phyloP scores from a whole-genome alignment of 2,888 invertebrate genomes.

The Drosophila percnosoma region DNA sequence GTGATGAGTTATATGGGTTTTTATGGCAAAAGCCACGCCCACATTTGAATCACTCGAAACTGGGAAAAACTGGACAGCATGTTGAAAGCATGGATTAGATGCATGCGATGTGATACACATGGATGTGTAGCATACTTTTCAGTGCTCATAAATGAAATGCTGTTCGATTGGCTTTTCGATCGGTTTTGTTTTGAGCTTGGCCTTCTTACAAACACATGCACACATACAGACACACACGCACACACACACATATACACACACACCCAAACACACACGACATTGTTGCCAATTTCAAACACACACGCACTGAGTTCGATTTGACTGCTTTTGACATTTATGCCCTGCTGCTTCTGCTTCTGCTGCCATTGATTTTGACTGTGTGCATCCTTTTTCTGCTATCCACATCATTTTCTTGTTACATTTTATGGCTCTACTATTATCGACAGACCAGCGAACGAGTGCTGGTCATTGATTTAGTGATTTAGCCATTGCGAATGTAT shows the following conservation, averaged over 20 bases:
- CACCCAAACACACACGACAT: conserved; percentile 4
- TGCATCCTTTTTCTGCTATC: conserved; percentile 39
- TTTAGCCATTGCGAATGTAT: conserved; percentile 51
- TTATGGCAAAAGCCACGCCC: conserved; percentile 17
- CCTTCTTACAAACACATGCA: conserved; percentile 16
- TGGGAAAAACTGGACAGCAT: conserved; percentile 17
- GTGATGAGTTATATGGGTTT: conserved; percentile 36
- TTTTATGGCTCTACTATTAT: conserved; percentile 73
- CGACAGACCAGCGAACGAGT: conserved; percentile 33
- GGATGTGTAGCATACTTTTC: conserved; percentile 54
- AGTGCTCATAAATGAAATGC: conserved; percentile 30
- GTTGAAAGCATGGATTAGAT: conserved; percentile 18
- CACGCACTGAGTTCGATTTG: conserved; percentile 59
- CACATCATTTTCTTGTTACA: conserved; percentile 68
- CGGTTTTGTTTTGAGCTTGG: conserved; percentile 40
- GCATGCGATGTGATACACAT: neutral
- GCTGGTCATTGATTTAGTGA: conserved; percentile 61
- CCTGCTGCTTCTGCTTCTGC: conserved; percentile 15
- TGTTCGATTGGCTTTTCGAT: conserved; percentile 36
- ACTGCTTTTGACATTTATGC: conserved; percentile 78
- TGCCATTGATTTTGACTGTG: conserved; percentile 15
- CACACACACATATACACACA: conserved; percentile 6
- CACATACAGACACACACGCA: neutral
- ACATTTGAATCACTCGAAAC: conserved; percentile 8
- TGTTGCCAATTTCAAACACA: conserved; percentile 35